Evolutionary conservation across 2,888 invertebrate genomes (phyloP), one percentile per base, ranked within the genome.

Genomic region (Drosophila nr. perissopoda): DNA sequence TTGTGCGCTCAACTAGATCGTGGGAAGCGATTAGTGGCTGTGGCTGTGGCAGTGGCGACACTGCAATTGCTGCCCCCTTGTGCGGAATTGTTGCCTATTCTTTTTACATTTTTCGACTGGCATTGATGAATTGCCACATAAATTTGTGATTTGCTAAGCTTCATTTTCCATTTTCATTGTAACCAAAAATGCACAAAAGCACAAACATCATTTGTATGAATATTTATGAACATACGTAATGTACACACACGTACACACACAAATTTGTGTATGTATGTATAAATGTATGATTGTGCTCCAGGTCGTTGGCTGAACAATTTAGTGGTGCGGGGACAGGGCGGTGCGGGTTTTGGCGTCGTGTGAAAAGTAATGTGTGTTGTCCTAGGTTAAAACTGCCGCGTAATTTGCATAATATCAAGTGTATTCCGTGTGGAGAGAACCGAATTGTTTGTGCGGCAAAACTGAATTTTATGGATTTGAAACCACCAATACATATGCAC

Each of bases 11-110:
- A 63, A 33, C 40, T 29, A 79, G 90, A 91, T 90, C 91, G 90
- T 91, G 90, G 90, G 90, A 90, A 91, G 89, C 84, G 89, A 91
- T 89, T 85, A 90, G 76, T 70, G 59, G 68, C 67, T 56, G 51
- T 69, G 21, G 57, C 67, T 57, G 61, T 66, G 61, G 54, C 62
- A 62, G 61, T 67, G 66, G 54, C 65, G 63, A 61, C 69, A 58
- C 60, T 56, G 40, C 63, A 52, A 72, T 51, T 57, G 64, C 13
- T 57, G 38, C 45, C 52, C 33, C 73, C 40, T 36, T 36, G 40
- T 52, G 21, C 57, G 54, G 21, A 25, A 45, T 45, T 53, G 33
- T 8, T 21, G 33, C 21, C 27, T n/a, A 45, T 65, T 60, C 59
- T 63, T 60, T 56, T 70, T 64, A 70, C n/a, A 52, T 31, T 65